A percentile compares a stretch with the other conserved stretches of the same genome.
Conservation (phyloP, 2,888 invertebrate genomes). For the Altica lythri region DNA sequence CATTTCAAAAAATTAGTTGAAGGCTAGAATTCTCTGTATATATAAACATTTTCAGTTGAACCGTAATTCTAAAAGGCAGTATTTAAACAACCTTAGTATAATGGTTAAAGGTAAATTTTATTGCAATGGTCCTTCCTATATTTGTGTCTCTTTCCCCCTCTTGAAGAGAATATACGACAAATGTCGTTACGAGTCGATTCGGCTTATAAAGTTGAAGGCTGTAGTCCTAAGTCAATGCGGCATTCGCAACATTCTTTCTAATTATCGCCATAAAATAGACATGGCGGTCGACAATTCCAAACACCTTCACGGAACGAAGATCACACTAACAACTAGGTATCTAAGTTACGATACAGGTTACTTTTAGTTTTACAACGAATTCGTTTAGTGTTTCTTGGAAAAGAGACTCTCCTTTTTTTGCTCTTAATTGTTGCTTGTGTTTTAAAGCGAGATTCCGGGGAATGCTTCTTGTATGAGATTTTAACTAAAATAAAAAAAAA, state of each 20-base stretch:
- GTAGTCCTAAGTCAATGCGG: slow-evolving; percentile 44
- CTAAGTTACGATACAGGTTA: slow-evolving; percentile 24
- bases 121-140: background rate
- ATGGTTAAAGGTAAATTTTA: no score
- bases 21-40: no score
- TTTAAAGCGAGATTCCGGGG: background rate
- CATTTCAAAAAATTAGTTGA: no score
- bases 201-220: slow-evolving; percentile 35
- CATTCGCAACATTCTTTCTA: slow-evolving; percentile 50
- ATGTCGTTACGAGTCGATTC: slow-evolving; percentile 23
- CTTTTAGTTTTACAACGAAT: slow-evolving; percentile 38
- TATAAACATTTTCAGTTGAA: no score
- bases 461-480: no score
- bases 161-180: slow-evolving; percentile 18
- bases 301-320: slow-evolving; percentile 44
- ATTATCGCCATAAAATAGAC: slow-evolving; percentile 51
- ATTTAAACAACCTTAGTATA: no score
- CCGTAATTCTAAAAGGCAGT: no score
- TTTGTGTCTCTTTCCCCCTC: background rate
- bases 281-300: slow-evolving; percentile 43
- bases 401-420: slow-evolving; percentile 2
- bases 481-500: no score
- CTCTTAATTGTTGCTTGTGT: slow-evolving; percentile 21
- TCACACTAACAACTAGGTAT: slow-evolving; percentile 25
- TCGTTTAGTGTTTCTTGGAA: slow-evolving; percentile 24